Evolutionary conservation across 2,113 vertebrate genomes (phyloP), one percentile per base, ranked within the genome.

Genomic region (Grammomys surdaster): DNA sequence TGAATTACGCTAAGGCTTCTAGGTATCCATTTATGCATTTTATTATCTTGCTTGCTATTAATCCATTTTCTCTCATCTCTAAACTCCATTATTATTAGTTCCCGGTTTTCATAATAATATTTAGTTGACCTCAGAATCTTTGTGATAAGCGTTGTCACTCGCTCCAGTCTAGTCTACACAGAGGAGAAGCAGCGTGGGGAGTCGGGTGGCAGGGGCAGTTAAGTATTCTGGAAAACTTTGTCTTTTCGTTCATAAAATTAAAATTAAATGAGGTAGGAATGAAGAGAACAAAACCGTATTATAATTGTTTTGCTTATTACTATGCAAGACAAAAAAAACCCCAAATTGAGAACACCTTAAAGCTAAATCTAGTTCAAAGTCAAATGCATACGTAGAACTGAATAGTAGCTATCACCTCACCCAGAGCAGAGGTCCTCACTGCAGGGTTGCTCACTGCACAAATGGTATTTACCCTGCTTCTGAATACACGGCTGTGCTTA

Each of bases 1-100:
- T 85, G 90, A 89, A 86, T 91, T 95, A 94, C 56, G 70, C 72
- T 85, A 76, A 94, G 19, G 40, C 40, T 80, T 88, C 56, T 76
- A 43, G 31, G 7, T 84, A 12, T 92, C 73, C 80, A 43, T 96
- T 86, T 96, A 76, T 63, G 77, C 22, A 77, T 63, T 93, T 94
- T 87, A 60, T 67, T 88, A 67, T 81, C 88, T 96, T 93, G 48
- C 28, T 86, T 31, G 33, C 33, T 82, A 80, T 75, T 63, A n/a
- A 89, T 51, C 24, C 26, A 88, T 80, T 96, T 90, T 14, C 56
- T 73, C 4, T 77, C n/a, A 90, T 65, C 75, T 90, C 89, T 89
- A 48, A 93, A 87, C 91, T 24, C 75, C 60, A 81, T 40, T 91
- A 89, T 80, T 67, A 86, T 69, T 36, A 69, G 19, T 60, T 96